Evolutionary conservation across 2,113 vertebrate species (phyloP).

Genomic region (Eretmochelys imbricata): DNA sequence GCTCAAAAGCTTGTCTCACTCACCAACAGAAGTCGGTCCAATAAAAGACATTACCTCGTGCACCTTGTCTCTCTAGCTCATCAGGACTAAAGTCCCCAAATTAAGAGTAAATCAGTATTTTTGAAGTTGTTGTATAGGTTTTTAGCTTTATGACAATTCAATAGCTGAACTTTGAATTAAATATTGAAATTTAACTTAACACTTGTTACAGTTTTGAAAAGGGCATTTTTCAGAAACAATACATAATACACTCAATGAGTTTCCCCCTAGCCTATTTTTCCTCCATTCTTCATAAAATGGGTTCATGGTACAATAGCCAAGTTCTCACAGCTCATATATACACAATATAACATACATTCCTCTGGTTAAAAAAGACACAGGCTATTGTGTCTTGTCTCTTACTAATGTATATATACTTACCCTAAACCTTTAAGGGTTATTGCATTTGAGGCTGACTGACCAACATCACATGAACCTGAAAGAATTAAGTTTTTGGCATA

Average conservation of each 20-base stretch:
- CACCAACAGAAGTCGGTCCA: background rate
- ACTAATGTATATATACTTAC: conserved; percentile 67
- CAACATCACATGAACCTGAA: conserved; percentile 85
- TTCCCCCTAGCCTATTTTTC: background rate
- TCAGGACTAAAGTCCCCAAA: background rate
- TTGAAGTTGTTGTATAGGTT: background rate
- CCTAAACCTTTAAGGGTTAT: conserved; percentile 87
- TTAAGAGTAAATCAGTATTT: background rate
- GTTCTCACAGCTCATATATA: background rate
- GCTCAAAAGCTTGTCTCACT: background rate
- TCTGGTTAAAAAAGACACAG: background rate
- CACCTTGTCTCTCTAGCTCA: background rate
- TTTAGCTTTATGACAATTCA: background rate
- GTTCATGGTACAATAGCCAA: background rate
- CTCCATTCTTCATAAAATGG: background rate
- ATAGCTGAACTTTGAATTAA: background rate
- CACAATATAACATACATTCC: background rate
- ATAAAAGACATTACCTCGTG: background rate
- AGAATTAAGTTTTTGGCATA: background rate
- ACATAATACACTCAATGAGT: background rate
- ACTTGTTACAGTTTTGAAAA: background rate
- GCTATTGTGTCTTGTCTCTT: too few species aligned
- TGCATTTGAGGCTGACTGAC: conserved; percentile 75
- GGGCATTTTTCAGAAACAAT: background rate
- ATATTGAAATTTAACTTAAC: background rate